Base-by-base conservation (phyloP, 1,140 invertebrate genomes). In the Drosophila tropicalis region DNA sequence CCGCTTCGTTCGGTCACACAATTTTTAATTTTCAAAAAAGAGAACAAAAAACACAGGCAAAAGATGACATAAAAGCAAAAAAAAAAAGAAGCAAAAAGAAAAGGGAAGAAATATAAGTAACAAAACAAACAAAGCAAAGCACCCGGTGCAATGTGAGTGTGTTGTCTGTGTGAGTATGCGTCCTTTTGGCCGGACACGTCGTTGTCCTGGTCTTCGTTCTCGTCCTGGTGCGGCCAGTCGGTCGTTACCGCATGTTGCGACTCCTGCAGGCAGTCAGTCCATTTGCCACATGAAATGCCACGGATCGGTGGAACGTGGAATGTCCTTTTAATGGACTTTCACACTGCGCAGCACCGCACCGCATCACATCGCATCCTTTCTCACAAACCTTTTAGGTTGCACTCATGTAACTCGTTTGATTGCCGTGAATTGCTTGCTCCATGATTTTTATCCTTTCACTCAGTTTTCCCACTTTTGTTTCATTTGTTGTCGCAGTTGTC, bases 251-350 rank as follows among this genome's bases (percentile, higher is more conserved):
- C 82, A 87, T 87, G 82, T 76, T 71, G 76, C 70, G 66, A 62
- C 69, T 74, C 41, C 77, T 73, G 76, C 72, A 51, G 19, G 44
- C 44, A 66, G 76, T 61, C 70, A 79, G 74, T 79, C 77, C 70
- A 79, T 79, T 79, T 79, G 76, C 72, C 72, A 75, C 63, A 78
- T 72, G 67, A 74, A 67, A 69, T 76, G 76, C 69, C 76, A 77
- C 74, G 74, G 83, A 87, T 87, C 80, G 79, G 84, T 79, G 44
- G 44, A 72, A 86, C 83, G 76, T 89, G 83, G 84, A 87, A 87
- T 87, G 83, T 87, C 67, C 83, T 89, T 87, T 89, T 87, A 87
- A 87, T 87, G 84, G 83, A 87, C 83, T 87, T 70, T 83, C 79
- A 70, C 72, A 86, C 76, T 72, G 60, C 57, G 54, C 63, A 51